Percentiles rank a stretch among this genome's conserved stretches.
Evolutionary conservation across 2,888 invertebrate species (phyloP).

Genomic region (Diabrotica balteata): DNA sequence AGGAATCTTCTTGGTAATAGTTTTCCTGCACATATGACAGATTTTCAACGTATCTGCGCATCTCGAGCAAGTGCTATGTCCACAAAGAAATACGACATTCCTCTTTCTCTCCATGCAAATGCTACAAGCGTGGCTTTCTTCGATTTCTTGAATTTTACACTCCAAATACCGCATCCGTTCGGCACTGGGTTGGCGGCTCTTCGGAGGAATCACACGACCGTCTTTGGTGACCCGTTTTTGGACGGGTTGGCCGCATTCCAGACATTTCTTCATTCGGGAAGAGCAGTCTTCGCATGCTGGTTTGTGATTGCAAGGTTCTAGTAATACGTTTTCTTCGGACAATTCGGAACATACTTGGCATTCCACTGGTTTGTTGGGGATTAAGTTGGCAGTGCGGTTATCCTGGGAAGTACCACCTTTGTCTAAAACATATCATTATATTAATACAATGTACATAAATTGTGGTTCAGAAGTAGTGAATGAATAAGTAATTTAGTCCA

Average conservation of each 20-base stretch:
- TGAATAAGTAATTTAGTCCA: no score
- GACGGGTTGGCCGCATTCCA: slow-evolving; percentile 71
- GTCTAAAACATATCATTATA: slow-evolving; percentile 25
- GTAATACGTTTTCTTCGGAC: slow-evolving; percentile 67
- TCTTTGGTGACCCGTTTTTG: slow-evolving; percentile 65
- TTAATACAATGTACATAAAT: no score
- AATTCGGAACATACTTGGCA: slow-evolving; percentile 78
- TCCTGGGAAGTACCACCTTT: slow-evolving; percentile 54
- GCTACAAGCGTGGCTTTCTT: slow-evolving; percentile 84
- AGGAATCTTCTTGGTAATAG: slow-evolving; percentile 76
- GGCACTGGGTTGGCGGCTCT: slow-evolving; percentile 68
- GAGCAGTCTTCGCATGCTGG: slow-evolving; percentile 80
- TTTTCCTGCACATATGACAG: slow-evolving; percentile 86
- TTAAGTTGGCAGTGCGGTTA: slow-evolving; percentile 53
- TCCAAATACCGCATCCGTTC: slow-evolving; percentile 75
- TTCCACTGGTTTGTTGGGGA: slow-evolving; percentile 62
- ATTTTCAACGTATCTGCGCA: slow-evolving; percentile 82
- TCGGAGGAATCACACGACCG: slow-evolving; percentile 61
- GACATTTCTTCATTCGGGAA: slow-evolving; percentile 78
- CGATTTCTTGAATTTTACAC: slow-evolving; percentile 83
- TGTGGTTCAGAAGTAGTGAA: no score
- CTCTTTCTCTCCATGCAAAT: slow-evolving; percentile 87
- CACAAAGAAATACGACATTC: slow-evolving; percentile 87
- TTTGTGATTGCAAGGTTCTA: slow-evolving; percentile 78
- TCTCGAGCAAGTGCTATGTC: slow-evolving; percentile 83